These are phyloP conservation scores for Chromoteleia sp. DNA, from an alignment of 2,888 invertebrate species.

Conservation along the genomic window DNA sequence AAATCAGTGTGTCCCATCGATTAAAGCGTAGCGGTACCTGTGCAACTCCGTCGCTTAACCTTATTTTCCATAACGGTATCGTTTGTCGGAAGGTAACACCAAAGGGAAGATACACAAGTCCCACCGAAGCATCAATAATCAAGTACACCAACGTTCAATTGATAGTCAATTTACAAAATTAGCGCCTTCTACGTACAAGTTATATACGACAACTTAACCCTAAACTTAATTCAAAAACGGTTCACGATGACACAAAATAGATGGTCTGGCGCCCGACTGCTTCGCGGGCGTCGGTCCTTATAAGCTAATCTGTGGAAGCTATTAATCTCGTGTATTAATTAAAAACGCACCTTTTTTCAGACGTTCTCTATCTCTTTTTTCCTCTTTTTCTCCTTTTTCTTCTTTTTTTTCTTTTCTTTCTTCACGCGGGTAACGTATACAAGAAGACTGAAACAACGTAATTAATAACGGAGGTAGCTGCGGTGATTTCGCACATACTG, in stretches of 20 bases:
- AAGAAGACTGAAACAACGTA: constrained; percentile 75
- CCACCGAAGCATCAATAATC: too few relatives aligned
- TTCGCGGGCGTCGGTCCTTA: constrained; percentile 75
- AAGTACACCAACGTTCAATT: too few relatives aligned
- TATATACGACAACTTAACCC: not conserved
- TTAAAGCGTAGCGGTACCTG: not conserved
- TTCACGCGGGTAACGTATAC: constrained; percentile 49
- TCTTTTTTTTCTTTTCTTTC: constrained; percentile 6
- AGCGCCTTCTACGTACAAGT: not conserved
- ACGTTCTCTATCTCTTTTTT: too few relatives aligned
- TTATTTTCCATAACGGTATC: too few relatives aligned
- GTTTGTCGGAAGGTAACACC: too few relatives aligned
- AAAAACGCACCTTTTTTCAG: too few relatives aligned
- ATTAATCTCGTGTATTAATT: constrained; percentile 74
- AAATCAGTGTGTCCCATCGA: not conserved
- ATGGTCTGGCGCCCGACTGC: constrained; percentile 71
- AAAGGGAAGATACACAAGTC: too few relatives aligned
- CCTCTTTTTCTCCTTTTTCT: not conserved
- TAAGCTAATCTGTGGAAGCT: constrained; percentile 76
- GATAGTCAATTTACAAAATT: not conserved
- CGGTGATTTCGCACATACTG: constrained; percentile 77
- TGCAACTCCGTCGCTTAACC: not conserved
- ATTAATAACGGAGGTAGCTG: constrained; percentile 81
- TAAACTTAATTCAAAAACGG: not conserved
- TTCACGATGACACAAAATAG: not conserved